A percentile compares a stretch with the other conserved stretches of the same genome.
Evolutionary conservation across 2,113 vertebrate genomes (phyloP).

Genomic region (Athene noctua): DNA sequence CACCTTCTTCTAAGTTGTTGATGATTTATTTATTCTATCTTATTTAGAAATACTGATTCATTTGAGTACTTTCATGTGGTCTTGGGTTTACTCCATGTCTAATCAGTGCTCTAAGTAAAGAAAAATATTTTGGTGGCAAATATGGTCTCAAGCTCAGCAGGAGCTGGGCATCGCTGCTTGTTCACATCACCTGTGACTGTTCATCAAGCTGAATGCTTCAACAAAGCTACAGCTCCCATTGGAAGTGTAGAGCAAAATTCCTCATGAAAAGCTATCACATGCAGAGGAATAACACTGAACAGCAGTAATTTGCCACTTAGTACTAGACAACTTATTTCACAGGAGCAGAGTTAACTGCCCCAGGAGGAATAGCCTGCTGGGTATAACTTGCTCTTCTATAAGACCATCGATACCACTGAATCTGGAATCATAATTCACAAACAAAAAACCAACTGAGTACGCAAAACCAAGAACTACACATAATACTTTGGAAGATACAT

Average conservation of each 20-base stretch:
- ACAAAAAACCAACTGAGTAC: neutral
- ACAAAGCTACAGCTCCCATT: neutral
- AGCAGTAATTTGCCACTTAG: neutral
- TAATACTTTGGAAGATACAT: neutral
- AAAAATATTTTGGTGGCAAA: neutral
- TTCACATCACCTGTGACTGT: neutral
- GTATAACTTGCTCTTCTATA: neutral
- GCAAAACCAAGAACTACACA: neutral
- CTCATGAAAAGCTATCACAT: neutral
- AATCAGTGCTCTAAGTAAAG: neutral
- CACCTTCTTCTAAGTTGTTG: neutral
- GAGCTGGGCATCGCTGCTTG: neutral
- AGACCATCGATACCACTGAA: neutral
- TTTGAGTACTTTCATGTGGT: neutral
- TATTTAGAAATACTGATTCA: neutral
- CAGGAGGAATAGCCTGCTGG: neutral
- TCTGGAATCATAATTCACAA: neutral
- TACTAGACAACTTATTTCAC: neutral
- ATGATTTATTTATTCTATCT: neutral
- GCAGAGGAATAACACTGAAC: neutral
- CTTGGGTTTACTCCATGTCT: neutral
- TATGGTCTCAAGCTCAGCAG: neutral
- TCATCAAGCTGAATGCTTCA: neutral
- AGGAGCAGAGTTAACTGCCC: neutral
- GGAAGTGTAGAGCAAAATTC: neutral